A percentile compares a stretch with the other conserved stretches of the same genome.
phyloP scores from a whole-genome alignment of 2,797 vertebrate genomes.

The Coranthus polyacanthus region DNA sequence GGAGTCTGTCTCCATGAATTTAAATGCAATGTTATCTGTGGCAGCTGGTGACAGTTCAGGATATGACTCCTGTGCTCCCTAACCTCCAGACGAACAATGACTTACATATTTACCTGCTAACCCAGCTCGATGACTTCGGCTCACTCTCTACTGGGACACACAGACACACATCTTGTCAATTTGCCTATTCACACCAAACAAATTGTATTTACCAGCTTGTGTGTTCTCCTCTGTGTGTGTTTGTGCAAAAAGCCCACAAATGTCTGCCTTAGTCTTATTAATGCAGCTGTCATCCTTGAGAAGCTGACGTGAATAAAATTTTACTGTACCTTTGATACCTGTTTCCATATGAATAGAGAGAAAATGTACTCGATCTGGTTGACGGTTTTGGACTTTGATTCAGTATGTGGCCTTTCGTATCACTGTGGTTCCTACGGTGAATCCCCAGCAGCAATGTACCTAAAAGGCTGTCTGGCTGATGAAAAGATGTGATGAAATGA shows the following conservation, averaged over 20 bases:
- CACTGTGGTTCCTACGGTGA: conserved; percentile 31
- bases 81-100: conserved; percentile 50
- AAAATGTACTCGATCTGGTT: conserved; percentile 4
- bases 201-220: conserved; percentile 24
- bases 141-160: conserved; percentile 15
- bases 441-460: conserved; percentile 42
- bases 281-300: neutral
- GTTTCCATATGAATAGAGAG: conserved; percentile 13
- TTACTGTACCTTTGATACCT: conserved; percentile 37
- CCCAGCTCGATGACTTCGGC: conserved; percentile 26
- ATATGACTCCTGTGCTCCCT: conserved; percentile 50
- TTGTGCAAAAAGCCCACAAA: neutral
- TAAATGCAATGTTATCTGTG: conserved; percentile 62
- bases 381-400: conserved; percentile 49
- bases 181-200: conserved; percentile 28
- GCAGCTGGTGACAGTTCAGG: conserved; percentile 65
- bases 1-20: conserved; percentile 58
- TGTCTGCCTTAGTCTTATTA: too few species aligned
- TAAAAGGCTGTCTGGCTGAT: conserved; percentile 63
- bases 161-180: conserved; percentile 23
- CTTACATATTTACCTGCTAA: conserved; percentile 62
- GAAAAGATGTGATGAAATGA: conserved; percentile 73
- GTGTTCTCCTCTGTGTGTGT: conserved; percentile 3
- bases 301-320: conserved; percentile 24
- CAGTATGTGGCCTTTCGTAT: conserved; percentile 30